Conservation (phyloP, 2,888 invertebrate species). For the Adelognathus sp. region DNA sequence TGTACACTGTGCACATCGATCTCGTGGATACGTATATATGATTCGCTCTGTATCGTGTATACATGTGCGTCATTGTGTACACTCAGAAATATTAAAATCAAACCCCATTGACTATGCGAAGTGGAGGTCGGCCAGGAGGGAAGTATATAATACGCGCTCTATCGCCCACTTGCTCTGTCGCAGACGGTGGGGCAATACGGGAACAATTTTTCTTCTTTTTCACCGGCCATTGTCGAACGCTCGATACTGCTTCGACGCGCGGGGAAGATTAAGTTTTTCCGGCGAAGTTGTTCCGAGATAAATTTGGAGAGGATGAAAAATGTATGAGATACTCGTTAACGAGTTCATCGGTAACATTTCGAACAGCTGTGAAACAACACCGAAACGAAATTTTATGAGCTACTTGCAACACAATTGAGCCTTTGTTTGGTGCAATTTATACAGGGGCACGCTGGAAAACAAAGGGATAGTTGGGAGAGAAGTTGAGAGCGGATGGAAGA, state of each 20-base stretch:
- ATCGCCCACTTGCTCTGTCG: background rate
- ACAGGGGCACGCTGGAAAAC: too few species aligned
- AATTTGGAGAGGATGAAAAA: too few species aligned
- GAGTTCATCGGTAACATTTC: too few species aligned
- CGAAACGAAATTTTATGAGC: too few species aligned
- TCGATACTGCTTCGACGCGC: background rate
- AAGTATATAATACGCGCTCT: conserved; percentile 1
- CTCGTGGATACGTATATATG: background rate
- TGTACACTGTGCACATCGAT: background rate
- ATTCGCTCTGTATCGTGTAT: conserved; percentile 26
- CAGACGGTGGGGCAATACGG: conserved; percentile 12
- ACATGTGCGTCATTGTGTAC: conserved; percentile 32
- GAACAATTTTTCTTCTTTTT: background rate
- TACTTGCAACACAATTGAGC: too few species aligned
- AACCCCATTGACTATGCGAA: conserved; percentile 5
- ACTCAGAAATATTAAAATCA: conserved; percentile 58
- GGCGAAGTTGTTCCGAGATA: too few species aligned
- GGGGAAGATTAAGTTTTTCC: background rate
- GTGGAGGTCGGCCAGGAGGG: background rate
- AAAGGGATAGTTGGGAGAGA: too few species aligned
- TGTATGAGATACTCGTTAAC: too few species aligned
- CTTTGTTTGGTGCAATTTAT: too few species aligned
- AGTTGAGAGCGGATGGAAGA: too few species aligned
- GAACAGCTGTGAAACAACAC: too few species aligned
- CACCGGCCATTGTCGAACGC: background rate